Evolutionary conservation across 1,140 invertebrate species (phyloP).

Genomic region (Drosophila subobscura): DNA sequence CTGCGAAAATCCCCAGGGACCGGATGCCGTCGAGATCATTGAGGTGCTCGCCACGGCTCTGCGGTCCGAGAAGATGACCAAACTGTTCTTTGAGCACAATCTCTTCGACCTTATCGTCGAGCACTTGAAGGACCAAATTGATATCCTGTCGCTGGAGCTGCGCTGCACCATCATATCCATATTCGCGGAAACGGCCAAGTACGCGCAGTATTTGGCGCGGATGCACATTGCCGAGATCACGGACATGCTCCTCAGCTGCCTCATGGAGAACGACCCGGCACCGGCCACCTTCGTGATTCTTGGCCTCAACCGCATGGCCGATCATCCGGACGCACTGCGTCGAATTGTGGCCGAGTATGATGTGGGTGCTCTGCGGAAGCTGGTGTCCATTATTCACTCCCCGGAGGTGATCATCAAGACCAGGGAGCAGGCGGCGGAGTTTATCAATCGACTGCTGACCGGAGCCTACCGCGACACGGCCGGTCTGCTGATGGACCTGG

Average conservation of each 20-base stretch:
- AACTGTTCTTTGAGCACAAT: constrained; percentile 79
- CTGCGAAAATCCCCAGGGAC: constrained; percentile 40
- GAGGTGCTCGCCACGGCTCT: constrained; percentile 71
- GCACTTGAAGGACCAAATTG: constrained; percentile 35
- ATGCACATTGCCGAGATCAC: constrained; percentile 59
- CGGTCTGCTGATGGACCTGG: constrained; percentile 20
- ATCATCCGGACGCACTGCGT: constrained; percentile 47
- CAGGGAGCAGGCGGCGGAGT: constrained; percentile 63
- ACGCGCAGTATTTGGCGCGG: constrained; percentile 45
- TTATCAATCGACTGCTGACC: constrained; percentile 52
- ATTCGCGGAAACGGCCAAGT: constrained; percentile 70
- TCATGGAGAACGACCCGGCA: constrained; percentile 51
- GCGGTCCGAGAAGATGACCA: constrained; percentile 71
- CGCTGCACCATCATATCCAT: constrained; percentile 66
- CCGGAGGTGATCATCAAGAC: constrained; percentile 57
- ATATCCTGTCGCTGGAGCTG: constrained; percentile 29
- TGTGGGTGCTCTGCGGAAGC: constrained; percentile 24
- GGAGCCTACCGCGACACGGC: constrained; percentile 54
- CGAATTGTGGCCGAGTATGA: constrained; percentile 55
- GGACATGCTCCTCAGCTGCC: constrained; percentile 59
- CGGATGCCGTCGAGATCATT: constrained; percentile 52
- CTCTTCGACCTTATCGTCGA: constrained; percentile 67
- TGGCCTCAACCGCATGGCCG: constrained; percentile 64
- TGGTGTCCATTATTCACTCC: constrained; percentile 48
- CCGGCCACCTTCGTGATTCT: constrained; percentile 57